Percentiles rank a stretch among this genome's conserved stretches.
These are phyloP conservation scores for Eulimnadia texana DNA, from an alignment of 1,140 invertebrate genomes.

Conservation along the genomic window DNA sequence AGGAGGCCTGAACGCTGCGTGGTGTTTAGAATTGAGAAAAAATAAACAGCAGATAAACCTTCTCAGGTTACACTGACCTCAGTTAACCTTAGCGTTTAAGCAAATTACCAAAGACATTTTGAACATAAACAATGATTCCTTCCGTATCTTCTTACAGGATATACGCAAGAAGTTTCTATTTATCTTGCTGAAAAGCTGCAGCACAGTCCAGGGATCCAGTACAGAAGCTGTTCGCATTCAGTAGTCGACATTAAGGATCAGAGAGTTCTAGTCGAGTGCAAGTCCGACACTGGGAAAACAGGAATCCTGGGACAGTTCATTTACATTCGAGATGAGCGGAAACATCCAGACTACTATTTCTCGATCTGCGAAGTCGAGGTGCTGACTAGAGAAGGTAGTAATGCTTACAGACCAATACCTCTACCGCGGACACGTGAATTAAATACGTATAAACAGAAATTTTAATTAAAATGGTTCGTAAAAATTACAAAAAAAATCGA, in stretches of 20 bases:
- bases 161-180: not conserved
- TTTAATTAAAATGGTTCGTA: no score
- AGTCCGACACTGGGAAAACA: not conserved
- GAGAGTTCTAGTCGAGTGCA: not conserved
- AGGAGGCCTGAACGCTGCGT: no score
- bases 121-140: no score
- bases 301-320: not conserved
- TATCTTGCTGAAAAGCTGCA: constrained; percentile 5
- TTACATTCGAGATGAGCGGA: constrained; percentile 1
- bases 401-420: not conserved
- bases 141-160: not conserved
- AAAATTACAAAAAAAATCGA: no score
- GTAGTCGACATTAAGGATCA: not conserved
- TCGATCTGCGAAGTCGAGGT: constrained; percentile 5
- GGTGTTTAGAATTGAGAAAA: no score
- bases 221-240: not conserved
- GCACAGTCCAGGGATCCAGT: not conserved
- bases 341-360: constrained; percentile 2
- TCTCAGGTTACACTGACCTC: no score
- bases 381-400: not conserved
- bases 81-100: no score
- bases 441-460: no score
- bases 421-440: no score
- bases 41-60: no score
- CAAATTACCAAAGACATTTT: no score